Percentiles rank a stretch among this genome's conserved stretches.
Conservation (phyloP, 2,888 invertebrate genomes). For the Hipparchia sbordonii region DNA sequence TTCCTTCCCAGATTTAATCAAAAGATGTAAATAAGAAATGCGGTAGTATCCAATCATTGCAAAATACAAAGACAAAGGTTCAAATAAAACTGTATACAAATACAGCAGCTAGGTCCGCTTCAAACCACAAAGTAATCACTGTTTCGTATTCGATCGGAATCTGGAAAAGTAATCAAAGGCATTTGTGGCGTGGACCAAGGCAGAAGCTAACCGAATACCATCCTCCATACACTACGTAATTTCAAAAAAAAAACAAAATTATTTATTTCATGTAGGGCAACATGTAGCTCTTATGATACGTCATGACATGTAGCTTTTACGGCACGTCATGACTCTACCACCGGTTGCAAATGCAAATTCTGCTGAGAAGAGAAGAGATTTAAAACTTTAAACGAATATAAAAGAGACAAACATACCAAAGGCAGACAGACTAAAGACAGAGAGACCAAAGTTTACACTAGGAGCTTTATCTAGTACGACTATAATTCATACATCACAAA, state of each 20-base stretch:
- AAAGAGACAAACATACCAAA: too few species aligned
- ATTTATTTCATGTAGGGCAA: too few species aligned
- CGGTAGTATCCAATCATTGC: neutral
- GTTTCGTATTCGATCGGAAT: constrained; percentile 58
- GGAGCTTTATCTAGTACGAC: too few species aligned
- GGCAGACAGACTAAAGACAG: too few species aligned
- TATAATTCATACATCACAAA: too few species aligned
- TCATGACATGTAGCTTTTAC: too few species aligned
- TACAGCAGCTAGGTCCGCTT: neutral
- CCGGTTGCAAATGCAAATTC: neutral
- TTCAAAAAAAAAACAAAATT: neutral
- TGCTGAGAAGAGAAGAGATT: neutral
- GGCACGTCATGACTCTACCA: too few species aligned
- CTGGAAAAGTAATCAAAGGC: constrained; percentile 60
- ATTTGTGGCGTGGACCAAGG: constrained; percentile 34
- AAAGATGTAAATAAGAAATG: neutral
- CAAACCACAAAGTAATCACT: constrained; percentile 21
- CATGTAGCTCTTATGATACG: too few species aligned
- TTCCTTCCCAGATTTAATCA: neutral
- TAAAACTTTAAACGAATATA: too few species aligned
- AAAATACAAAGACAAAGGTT: neutral
- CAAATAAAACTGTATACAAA: neutral
- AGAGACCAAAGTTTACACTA: too few species aligned
- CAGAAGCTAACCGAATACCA: constrained; percentile 10
- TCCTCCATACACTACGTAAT: neutral